Evolutionary conservation across 1,140 invertebrate species (phyloP).

Genomic region (Plectrocnemia conspersa): DNA sequence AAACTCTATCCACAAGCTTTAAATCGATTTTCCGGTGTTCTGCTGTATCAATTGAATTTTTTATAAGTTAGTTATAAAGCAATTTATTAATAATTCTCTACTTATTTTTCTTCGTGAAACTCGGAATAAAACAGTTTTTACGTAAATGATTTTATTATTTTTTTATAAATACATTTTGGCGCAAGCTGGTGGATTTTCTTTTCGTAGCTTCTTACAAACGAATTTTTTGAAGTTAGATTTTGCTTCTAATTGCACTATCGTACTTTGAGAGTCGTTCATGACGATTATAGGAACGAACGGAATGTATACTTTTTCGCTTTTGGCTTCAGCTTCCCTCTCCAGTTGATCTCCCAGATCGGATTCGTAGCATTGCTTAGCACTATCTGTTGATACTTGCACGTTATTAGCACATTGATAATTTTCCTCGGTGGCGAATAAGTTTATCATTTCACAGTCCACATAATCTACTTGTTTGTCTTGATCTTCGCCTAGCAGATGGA

Average conservation of each 20-base stretch:
- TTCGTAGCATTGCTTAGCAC: constrained; percentile 14
- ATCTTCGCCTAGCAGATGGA: constrained; percentile 1
- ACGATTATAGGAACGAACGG: constrained; percentile 31
- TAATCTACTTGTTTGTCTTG: constrained; percentile 36
- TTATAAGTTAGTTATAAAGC: too few species aligned
- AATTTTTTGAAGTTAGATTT: constrained; percentile 20
- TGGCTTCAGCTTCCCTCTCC: constrained; percentile 10
- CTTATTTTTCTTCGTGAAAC: too few species aligned
- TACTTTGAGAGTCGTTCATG: constrained; percentile 15
- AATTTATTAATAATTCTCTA: too few species aligned
- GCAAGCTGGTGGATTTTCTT: constrained; percentile 5
- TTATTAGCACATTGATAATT: constrained; percentile 13
- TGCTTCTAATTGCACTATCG: constrained; percentile 13
- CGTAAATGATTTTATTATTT: too few species aligned
- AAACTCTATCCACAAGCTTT: too few species aligned
- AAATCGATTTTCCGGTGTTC: too few species aligned
- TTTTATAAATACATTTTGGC: too few species aligned
- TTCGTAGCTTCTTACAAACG: constrained; percentile 10
- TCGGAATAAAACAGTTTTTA: too few species aligned
- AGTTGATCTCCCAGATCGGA: constrained; percentile 16
- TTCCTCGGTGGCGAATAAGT: constrained; percentile 17
- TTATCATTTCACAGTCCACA: constrained; percentile 43
- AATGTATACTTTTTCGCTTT: constrained; percentile 19
- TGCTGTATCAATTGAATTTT: too few species aligned
- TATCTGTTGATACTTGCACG: constrained; percentile 6